Percentiles rank a stretch among this genome's conserved stretches.
Conservation (phyloP, 2,888 invertebrate genomes). For the Cantharis lateralis region DNA sequence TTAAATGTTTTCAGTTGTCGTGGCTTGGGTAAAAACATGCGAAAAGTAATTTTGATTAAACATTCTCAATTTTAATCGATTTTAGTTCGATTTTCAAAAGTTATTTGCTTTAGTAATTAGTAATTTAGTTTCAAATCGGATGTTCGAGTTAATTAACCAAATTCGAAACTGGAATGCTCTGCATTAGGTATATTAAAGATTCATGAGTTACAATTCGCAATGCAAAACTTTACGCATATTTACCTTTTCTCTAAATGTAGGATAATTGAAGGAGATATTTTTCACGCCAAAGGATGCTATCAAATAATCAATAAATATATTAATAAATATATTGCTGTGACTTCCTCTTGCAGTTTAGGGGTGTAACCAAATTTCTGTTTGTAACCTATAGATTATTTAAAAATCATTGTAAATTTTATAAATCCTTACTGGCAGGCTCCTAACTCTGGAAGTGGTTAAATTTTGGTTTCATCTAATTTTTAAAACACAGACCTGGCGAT, state of each 20-base stretch:
- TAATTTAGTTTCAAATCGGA: neutral
- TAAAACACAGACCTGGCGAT: no score
- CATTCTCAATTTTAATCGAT: neutral
- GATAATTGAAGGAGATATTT: neutral
- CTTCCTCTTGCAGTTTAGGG: no score
- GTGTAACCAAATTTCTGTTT: no score
- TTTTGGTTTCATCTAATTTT: no score
- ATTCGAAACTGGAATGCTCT: neutral
- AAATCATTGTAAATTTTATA: no score
- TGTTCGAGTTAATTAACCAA: neutral
- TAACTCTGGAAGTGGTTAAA: no score
- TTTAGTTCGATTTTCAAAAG: neutral
- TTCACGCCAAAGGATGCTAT: neutral
- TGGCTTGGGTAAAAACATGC: neutral
- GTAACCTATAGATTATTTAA: no score
- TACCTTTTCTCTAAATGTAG: neutral
- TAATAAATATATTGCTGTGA: neutral
- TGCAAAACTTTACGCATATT: neutral
- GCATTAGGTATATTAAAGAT: neutral
- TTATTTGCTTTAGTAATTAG: conserved; percentile 1
- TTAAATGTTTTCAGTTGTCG: neutral
- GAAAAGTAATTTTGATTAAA: neutral
- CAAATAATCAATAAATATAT: neutral
- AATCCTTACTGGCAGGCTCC: no score
- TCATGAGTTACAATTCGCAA: neutral